phyloP scores from a whole-genome alignment of 2,113 vertebrate genomes.

The Perca fluviatilis region DNA sequence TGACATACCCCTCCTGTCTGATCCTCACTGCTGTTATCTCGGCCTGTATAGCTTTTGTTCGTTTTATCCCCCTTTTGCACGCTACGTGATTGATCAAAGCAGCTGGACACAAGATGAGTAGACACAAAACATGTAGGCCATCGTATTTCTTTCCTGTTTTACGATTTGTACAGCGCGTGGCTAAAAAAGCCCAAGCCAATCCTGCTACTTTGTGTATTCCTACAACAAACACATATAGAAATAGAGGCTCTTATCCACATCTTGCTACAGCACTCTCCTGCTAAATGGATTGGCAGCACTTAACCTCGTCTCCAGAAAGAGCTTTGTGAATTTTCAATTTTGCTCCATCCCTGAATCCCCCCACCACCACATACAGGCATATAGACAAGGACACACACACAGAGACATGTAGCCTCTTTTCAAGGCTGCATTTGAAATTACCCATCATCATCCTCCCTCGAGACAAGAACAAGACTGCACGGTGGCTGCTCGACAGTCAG shows the following conservation, averaged over 20 bases:
- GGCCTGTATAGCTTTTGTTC: constrained; percentile 29
- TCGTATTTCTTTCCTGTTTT: constrained; percentile 7
- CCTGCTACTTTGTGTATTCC: constrained; percentile 22
- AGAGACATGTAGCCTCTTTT: constrained; percentile 47
- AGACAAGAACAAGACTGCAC: constrained; percentile 54
- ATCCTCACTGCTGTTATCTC: constrained; percentile 42
- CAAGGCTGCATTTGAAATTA: constrained; percentile 75
- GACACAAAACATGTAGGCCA: neutral
- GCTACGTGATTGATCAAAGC: constrained; percentile 44
- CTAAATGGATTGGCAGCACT: constrained; percentile 80
- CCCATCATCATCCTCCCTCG: constrained; percentile 59
- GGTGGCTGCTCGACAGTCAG: constrained; percentile 51
- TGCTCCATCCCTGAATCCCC: constrained; percentile 36
- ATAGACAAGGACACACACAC: constrained; percentile 57
- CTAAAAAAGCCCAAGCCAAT: constrained; percentile 7
- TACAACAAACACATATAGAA: constrained; percentile 25
- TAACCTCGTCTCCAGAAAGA: constrained; percentile 69
- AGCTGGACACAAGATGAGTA: constrained; percentile 37
- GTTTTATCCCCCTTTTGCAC: neutral
- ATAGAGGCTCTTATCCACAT: constrained; percentile 26
- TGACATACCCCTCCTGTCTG: constrained; percentile 37
- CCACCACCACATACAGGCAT: constrained; percentile 13
- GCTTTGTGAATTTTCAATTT: constrained; percentile 77
- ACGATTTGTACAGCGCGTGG: neutral
- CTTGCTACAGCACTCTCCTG: constrained; percentile 48